These are phyloP conservation scores for Sinocyclocheilus maitianheensis DNA, from an alignment of 2,113 vertebrate genomes.

Conservation along the genomic window DNA sequence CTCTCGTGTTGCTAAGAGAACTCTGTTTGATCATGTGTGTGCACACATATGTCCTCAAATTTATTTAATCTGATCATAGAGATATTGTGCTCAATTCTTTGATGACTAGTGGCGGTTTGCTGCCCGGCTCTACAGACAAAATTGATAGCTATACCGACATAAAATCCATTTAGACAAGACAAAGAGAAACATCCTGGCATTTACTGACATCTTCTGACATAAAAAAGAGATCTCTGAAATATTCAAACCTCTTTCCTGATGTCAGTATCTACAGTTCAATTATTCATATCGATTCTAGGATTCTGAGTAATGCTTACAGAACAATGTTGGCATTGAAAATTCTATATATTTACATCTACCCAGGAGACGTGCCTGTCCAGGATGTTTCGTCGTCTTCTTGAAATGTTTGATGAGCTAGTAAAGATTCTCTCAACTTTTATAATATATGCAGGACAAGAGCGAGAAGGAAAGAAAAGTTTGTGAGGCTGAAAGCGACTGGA, in stretches of 20 bases:
- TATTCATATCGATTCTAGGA: not conserved
- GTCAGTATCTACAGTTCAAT: constrained; percentile 3
- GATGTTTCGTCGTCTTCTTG: not conserved
- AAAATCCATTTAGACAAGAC: not conserved
- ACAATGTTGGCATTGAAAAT: not conserved
- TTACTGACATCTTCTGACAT: not conserved
- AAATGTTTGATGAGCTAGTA: constrained; percentile 44
- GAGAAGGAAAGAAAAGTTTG: constrained; percentile 39
- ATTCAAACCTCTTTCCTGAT: not conserved
- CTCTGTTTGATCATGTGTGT: constrained; percentile 6
- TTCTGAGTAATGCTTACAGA: not conserved
- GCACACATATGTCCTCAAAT: constrained; percentile 20
- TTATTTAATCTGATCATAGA: constrained; percentile 35
- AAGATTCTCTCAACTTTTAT: constrained; percentile 52
- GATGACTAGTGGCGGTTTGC: not conserved
- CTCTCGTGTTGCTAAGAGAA: not conserved
- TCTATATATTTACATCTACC: not conserved
- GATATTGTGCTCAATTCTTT: not conserved
- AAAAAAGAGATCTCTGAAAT: not conserved
- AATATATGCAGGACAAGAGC: constrained; percentile 54
- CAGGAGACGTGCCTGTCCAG: not conserved
- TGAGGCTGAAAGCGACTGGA: constrained; percentile 55
- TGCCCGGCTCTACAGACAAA: not conserved
- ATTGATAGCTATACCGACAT: not conserved
- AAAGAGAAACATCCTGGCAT: constrained; percentile 5